A percentile compares a stretch with the other conserved stretches of the same genome.
Evolutionary conservation across 2,113 vertebrate species (phyloP).

Genomic region (Lutjanus erythropterus): DNA sequence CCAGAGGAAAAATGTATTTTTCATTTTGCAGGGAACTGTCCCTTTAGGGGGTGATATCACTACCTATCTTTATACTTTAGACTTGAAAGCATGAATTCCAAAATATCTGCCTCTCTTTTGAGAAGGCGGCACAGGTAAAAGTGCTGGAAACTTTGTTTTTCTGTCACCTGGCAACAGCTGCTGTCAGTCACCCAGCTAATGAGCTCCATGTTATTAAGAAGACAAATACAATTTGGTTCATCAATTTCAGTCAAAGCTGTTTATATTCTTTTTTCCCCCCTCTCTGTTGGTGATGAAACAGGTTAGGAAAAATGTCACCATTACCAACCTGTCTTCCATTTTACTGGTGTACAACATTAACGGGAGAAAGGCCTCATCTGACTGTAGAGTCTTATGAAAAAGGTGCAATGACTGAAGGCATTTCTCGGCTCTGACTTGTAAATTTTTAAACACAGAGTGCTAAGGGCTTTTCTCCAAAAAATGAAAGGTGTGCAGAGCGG

Average conservation of each 20-base stretch:
- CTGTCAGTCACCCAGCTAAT: neutral
- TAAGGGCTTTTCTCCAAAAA: constrained; percentile 18
- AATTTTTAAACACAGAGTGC: constrained; percentile 39
- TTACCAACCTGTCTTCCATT: constrained; percentile 13
- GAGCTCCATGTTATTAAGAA: neutral
- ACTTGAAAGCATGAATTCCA: neutral
- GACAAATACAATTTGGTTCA: neutral
- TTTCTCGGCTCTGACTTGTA: constrained; percentile 31
- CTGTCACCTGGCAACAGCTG: neutral
- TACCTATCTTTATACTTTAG: neutral
- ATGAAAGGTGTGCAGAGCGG: neutral
- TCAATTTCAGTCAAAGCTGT: neutral
- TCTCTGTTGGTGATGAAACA: neutral
- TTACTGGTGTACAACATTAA: neutral
- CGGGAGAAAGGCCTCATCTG: neutral
- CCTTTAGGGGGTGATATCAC: neutral
- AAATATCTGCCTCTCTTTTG: neutral
- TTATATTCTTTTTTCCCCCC: neutral
- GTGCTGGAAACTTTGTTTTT: too few relatives aligned
- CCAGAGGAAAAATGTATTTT: too few relatives aligned
- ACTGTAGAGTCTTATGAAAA: constrained; percentile 6
- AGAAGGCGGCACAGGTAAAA: neutral
- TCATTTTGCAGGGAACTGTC: too few relatives aligned
- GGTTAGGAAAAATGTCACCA: neutral
- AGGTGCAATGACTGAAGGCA: neutral